Base-by-base conservation (phyloP, 2,888 invertebrate species). In the Drosophila ochracea region DNA sequence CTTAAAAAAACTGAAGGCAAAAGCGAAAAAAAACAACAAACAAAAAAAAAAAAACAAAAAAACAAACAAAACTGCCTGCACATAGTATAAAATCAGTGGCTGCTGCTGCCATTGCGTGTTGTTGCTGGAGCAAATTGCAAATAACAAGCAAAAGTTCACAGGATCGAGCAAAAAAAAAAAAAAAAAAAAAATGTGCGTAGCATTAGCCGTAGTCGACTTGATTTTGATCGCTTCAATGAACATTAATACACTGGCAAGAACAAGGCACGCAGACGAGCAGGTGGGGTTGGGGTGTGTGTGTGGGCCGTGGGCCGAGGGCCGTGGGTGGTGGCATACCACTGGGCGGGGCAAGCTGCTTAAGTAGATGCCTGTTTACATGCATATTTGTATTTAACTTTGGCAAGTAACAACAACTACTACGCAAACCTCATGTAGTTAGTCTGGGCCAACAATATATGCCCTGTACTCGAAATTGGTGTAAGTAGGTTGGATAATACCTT, bases 141-240 rank as follows among this genome's bases (percentile, higher is more conserved):
- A 90, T 86, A 90, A 88, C 90, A 86, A 88, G 84, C 78, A 63
- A 90, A 85, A 82, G 81, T 89, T 84, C 74, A 77, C 83, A 77
- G 68, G 75, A 75, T 78, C 79, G 71, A 67, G 78, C 58, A 11
- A 41, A 28, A 79, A 76, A 73, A 76, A 82, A 76, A 28, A 84
- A 75, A 70, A 70, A 4, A 6, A 79, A 76, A 75, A 78, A 84
- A 77, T 86, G 88, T 83, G 91, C 81, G 90, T 86, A 80, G 83
- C 84, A 86, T 86, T 86, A 86, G 90, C 85, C 82, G 80, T 84
- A 89, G 89, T 83, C 89, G 91, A 91, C 86, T 90, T 90, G 86
- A 91, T 91, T 91, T 89, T 88, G 75, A 79, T 85, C 84, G 91
- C 84, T 80, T 91, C 89, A 91, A 83, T 91, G 89, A 90, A 89